Conservation (phyloP, 1,140 invertebrate genomes). For the Drosophila pectinifera region DNA sequence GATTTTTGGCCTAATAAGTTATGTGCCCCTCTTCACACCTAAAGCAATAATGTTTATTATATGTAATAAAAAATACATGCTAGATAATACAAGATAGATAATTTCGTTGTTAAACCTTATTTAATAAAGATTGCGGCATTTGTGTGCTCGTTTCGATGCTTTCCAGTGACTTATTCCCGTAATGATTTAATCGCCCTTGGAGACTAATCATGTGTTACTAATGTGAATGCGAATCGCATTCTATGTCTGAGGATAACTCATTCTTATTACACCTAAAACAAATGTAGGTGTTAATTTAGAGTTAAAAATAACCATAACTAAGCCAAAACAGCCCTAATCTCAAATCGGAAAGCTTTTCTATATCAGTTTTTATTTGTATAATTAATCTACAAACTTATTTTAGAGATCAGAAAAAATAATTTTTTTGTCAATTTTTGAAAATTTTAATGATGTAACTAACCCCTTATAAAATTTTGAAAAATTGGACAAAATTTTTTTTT, state of each 20-base stretch:
- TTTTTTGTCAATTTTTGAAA: no score
- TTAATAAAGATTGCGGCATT: slow-evolving; percentile 5
- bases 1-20: background rate
- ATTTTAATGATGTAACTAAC: no score
- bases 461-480: no score
- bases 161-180: slow-evolving; percentile 13
- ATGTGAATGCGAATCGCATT: slow-evolving; percentile 11
- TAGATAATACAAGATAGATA: slow-evolving; percentile 10
- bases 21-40: background rate
- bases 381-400: no score
- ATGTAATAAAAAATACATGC: slow-evolving; percentile 15
- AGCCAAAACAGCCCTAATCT: no score
- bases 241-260: slow-evolving; percentile 13
- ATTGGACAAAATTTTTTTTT: no score
- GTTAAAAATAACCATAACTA: no score
- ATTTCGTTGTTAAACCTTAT: slow-evolving; percentile 4
- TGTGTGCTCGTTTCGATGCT: slow-evolving; percentile 1
- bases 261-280: slow-evolving; percentile 9
- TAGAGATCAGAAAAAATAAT: no score
- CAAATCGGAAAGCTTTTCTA: no score
- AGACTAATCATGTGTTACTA: slow-evolving; percentile 37
- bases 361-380: no score
- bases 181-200: slow-evolving; percentile 46
- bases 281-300: background rate
- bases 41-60: background rate